Percentiles rank a stretch among this genome's conserved stretches.
These are phyloP conservation scores for Egretta garzetta DNA, from an alignment of 2,113 vertebrate genomes.

Conservation along the genomic window DNA sequence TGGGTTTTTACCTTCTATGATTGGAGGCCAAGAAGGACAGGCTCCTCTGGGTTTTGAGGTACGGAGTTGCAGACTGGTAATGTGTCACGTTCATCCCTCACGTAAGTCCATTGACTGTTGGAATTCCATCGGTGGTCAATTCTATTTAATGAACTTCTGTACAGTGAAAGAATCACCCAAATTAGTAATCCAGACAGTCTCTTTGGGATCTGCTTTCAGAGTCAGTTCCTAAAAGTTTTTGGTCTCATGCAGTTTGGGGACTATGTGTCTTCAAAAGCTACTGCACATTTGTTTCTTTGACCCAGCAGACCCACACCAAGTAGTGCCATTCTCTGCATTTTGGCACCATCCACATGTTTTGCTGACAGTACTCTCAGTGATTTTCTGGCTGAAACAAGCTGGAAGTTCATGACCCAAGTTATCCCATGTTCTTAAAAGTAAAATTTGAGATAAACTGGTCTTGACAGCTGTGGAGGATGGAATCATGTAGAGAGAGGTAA, in stretches of 20 bases:
- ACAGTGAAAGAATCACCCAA: background rate
- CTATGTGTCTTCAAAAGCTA: background rate
- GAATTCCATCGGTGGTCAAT: background rate
- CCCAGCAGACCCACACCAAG: background rate
- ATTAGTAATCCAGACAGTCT: background rate
- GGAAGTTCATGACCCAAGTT: background rate
- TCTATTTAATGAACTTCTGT: background rate
- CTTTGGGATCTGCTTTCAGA: background rate
- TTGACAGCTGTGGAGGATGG: background rate
- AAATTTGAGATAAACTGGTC: background rate
- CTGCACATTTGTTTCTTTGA: background rate
- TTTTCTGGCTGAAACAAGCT: background rate
- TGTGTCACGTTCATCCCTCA: background rate
- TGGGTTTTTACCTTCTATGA: conserved; percentile 86
- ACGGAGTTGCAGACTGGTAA: background rate
- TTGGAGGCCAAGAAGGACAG: conserved; percentile 84
- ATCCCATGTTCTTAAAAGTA: background rate
- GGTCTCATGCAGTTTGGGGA: background rate
- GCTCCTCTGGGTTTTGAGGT: conserved; percentile 85
- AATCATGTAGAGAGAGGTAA: background rate
- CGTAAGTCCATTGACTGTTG: background rate
- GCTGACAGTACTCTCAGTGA: background rate
- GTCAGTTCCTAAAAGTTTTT: background rate
- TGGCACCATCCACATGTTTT: background rate
- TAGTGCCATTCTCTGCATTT: background rate